These are phyloP conservation scores for Gastrophryne carolinensis DNA, from an alignment of 2,797 vertebrate species.

Conservation along the genomic window DNA sequence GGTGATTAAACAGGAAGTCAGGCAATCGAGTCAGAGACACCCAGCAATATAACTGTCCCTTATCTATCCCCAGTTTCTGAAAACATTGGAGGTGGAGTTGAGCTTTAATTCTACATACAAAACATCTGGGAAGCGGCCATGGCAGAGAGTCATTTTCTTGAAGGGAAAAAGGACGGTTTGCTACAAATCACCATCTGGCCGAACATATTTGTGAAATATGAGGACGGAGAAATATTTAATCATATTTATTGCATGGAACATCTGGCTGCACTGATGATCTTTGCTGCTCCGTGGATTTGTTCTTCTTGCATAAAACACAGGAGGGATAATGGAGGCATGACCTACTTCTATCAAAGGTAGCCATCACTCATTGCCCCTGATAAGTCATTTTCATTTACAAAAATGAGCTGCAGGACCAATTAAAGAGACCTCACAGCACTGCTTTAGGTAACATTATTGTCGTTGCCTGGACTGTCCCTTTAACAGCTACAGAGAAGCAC, in stretches of 20 bases:
- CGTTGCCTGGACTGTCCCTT: too few species aligned
- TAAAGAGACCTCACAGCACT: too few species aligned
- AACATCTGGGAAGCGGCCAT: slow-evolving; percentile 3
- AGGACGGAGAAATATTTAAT: slow-evolving; percentile 15
- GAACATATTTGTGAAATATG: slow-evolving; percentile 12
- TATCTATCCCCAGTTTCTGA: too few species aligned
- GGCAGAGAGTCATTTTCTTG: slow-evolving; percentile 4
- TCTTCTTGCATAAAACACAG: background rate
- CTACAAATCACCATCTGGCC: slow-evolving; percentile 1
- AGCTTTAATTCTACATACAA: background rate
- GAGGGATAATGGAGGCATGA: background rate
- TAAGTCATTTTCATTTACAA: too few species aligned
- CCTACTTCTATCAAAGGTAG: background rate
- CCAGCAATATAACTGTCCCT: too few species aligned
- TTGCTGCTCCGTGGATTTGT: slow-evolving; percentile 1
- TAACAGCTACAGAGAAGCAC: too few species aligned
- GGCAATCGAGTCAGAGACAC: too few species aligned
- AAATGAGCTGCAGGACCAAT: too few species aligned
- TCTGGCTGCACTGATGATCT: slow-evolving; percentile 26
- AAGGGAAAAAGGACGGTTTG: background rate
- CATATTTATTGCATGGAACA: slow-evolving; percentile 9
- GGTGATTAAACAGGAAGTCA: too few species aligned
- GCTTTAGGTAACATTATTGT: too few species aligned
- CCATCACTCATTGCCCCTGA: too few species aligned
- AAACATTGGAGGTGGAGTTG: too few species aligned